Percentiles rank a stretch among this genome's conserved stretches.
These are phyloP conservation scores for Sphaerophoria taeniata DNA, from an alignment of 2,888 invertebrate species.

Conservation along the genomic window DNA sequence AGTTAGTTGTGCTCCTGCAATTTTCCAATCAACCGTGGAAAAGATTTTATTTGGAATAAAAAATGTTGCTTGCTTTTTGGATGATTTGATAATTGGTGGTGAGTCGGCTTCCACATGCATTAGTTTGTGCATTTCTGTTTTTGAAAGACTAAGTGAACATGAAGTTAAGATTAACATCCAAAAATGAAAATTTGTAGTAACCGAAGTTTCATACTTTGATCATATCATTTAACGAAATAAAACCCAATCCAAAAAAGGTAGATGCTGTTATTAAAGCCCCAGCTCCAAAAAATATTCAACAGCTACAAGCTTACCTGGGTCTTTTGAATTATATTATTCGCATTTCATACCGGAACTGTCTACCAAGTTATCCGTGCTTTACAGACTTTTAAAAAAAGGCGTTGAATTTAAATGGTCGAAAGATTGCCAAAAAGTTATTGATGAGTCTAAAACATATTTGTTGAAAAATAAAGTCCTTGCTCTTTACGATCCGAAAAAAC, in stretches of 20 bases:
- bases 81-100: neutral
- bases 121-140: neutral
- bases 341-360: no score
- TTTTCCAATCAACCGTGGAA: no score
- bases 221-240: neutral
- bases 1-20: no score
- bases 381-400: no score
- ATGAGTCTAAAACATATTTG: no score
- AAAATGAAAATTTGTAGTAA: neutral
- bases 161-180: neutral
- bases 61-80: neutral
- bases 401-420: no score
- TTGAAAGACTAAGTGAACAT: slow-evolving; percentile 5
- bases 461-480: no score
- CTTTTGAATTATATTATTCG: neutral
- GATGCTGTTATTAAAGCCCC: neutral
- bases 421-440: no score
- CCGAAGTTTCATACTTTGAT: neutral
- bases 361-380: no score
- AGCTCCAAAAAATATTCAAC: neutral
- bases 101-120: neutral
- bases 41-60: neutral
- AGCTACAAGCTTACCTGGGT: neutral
- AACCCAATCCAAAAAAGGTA: neutral
- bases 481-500: no score